Evolutionary conservation across 2,888 invertebrate species (phyloP), one percentile per base, ranked within the genome.

Genomic region (Phyto melanocephala): DNA sequence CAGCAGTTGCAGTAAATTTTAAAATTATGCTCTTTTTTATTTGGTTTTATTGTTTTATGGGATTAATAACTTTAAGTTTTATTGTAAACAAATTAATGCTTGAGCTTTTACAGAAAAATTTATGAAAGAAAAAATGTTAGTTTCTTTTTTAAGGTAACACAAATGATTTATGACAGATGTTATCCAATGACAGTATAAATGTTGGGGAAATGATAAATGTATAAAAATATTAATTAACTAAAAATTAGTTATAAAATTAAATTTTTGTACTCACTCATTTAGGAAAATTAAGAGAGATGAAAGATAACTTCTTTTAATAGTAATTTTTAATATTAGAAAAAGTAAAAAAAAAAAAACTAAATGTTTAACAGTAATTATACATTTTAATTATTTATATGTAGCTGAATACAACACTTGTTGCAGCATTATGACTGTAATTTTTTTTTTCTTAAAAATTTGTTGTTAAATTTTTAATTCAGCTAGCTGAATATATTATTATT

Each of bases 21-120:
- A 54, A 70, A 52, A 65, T 80, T 65, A 76, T 71, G 76, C 70
- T 81, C 58, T 71, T 65, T 70, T 80, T 45, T 20, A 15, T 63
- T 63, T 42, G 3, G 13, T 35, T 5, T 70, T n/a, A 17, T 17
- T 17, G 42, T 58, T 80, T 62, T 62, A 24, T 47, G 20, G 17
- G 28, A 56, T 22, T 22, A 63, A 42, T 22, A 15, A 40, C 33
- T 42, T 54, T 13, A 13, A 47, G 13, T 20, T 65, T 76, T 47
- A 33, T 77, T 54, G 35, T 24, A 17, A 15, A 60, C 33, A 42
- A 74, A 54, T 40, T 65, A 50, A 76, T 68, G 60, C 45, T 45
- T 45, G 20, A 56, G 45, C 15, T 45, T 60, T 40, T 17, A 40
- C 13, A 40, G 4, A 40, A 24, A 54, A n/a, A 54, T 28, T 1